Base-by-base conservation (phyloP, 2,797 vertebrate species). In the Mareca strepera region DNA sequence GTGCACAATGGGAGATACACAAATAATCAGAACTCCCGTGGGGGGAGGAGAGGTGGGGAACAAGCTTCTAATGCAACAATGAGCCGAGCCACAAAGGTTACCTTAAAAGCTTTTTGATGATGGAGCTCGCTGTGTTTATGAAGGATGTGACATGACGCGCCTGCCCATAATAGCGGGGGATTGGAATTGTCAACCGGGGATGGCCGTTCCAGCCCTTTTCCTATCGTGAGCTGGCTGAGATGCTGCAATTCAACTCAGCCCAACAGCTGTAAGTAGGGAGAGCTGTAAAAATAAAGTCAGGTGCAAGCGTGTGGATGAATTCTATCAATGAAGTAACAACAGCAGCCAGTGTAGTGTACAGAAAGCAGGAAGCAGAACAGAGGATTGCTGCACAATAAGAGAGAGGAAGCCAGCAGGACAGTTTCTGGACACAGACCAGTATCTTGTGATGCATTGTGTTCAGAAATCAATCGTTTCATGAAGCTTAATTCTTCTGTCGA, bases 391-490 rank as follows among this genome's bases (percentile, higher is more conserved):
- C 43, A 82, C 41, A 86, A 23, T 70, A 63, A 56, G 41, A 88
- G 52, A 58, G 35, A 31, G 18, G 28, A 87, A 80, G 64, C 83
- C 92, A 94, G 83, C 72, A 85, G 60, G 75, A 25, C 28, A 44
- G 12, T 92, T 97, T 93, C 93, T 95, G 90, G 93, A 93, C 50
- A 81, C 60, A 59, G 84, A 90, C 33, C 50, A 78, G 23, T 90
- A 66, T 73, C 88, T 85, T 95, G 60, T 94, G 62, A 90, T 85
- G 64, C 50, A 75, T 62, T 94, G 66, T 90, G 44, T 72, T 90
- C 12, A 18, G 72, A 90, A 96, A 87, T 90, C 78, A 92, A 66
- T 92, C 22, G 22, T 92, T 94, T 72, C 41, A 55, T 72, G n/a
- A 96, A 88, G 59, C 64, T 83, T 80, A 92, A 50, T 82, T 82